These are phyloP conservation scores for Polyommatus icarus DNA, from an alignment of 2,888 invertebrate species.

Conservation along the genomic window DNA sequence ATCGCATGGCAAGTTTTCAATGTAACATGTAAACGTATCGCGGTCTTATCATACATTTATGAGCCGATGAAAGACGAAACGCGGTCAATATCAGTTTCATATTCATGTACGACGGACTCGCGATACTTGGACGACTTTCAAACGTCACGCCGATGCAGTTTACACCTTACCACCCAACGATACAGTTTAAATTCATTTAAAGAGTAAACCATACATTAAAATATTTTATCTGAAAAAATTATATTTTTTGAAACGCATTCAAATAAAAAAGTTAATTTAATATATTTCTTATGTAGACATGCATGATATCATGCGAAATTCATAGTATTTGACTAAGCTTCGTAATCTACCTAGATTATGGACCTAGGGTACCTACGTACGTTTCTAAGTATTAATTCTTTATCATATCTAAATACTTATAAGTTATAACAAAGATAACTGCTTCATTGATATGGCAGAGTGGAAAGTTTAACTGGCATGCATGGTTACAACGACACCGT, in stretches of 20 bases:
- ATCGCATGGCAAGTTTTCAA: slow-evolving; percentile 1
- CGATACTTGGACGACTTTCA: slow-evolving; percentile 40
- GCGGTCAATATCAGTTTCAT: slow-evolving; percentile 32
- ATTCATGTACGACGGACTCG: slow-evolving; percentile 33
- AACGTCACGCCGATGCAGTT: slow-evolving; percentile 16
- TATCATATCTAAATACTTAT: neutral
- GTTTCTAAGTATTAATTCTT: neutral
- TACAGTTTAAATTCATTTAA: neutral
- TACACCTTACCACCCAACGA: neutral
- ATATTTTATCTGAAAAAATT: slow-evolving; percentile 4
- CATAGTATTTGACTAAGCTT: neutral
- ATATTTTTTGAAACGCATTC: neutral
- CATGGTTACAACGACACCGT: too few species aligned
- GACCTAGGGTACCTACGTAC: neutral
- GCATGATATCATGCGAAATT: neutral
- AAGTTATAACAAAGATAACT: neutral
- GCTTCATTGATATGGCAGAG: too few species aligned
- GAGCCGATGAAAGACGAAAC: slow-evolving; percentile 23
- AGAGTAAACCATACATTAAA: neutral
- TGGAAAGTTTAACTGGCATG: too few species aligned
- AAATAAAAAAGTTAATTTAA: neutral
- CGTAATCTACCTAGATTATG: neutral
- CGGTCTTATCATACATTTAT: slow-evolving; percentile 22
- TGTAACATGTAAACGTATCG: neutral
- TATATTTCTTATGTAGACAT: neutral